Percentiles rank a stretch among this genome's conserved stretches.
These are phyloP conservation scores for Ypsolopha sequella DNA, from an alignment of 2,888 invertebrate genomes.

Conservation along the genomic window DNA sequence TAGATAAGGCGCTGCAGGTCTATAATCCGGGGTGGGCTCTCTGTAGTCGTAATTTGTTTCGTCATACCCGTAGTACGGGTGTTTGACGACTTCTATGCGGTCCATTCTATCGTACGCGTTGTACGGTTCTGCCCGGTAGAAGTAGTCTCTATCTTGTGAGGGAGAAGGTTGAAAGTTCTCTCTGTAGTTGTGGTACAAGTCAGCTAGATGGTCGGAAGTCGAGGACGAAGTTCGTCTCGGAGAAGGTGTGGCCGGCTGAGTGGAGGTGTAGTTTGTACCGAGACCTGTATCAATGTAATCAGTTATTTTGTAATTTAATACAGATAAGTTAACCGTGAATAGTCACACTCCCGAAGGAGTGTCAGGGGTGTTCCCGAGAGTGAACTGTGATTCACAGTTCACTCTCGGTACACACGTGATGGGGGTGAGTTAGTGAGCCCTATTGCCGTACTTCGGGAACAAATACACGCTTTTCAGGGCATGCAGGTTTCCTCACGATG, in stretches of 20 bases:
- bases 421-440: no score
- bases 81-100: constrained; percentile 25
- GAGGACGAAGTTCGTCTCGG: constrained; percentile 79
- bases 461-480: no score
- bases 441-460: no score
- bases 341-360: no score
- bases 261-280: constrained; percentile 64
- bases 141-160: constrained; percentile 42
- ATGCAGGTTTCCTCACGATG: no score
- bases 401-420: no score
- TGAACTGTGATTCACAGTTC: no score
- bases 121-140: constrained; percentile 43
- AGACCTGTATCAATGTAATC: constrained; percentile 25
- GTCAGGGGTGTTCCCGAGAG: no score
- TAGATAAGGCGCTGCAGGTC: constrained; percentile 41
- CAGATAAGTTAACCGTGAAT: no score
- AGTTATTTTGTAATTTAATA: no score
- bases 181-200: constrained; percentile 66
- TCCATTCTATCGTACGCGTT: constrained; percentile 47
- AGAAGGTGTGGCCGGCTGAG: constrained; percentile 73
- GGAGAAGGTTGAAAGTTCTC: constrained; percentile 57
- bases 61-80: constrained; percentile 52
- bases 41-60: constrained; percentile 50
- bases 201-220: constrained; percentile 73
- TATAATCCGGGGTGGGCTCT: constrained; percentile 46